Percentiles rank a stretch among this genome's conserved stretches.
These are phyloP conservation scores for Nebria ingens DNA, from an alignment of 1,140 invertebrate genomes.

Conservation along the genomic window DNA sequence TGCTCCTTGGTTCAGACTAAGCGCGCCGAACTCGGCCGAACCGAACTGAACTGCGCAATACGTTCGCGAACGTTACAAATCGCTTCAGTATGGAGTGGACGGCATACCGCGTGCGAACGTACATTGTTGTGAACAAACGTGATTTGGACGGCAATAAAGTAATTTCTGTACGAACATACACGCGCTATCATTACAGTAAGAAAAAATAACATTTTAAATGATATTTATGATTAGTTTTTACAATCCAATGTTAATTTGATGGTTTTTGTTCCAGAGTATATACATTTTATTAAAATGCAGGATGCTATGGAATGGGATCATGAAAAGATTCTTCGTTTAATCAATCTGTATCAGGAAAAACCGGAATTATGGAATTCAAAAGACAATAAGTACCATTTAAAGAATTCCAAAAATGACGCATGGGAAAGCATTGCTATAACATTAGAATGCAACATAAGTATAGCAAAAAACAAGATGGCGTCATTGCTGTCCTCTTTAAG, in stretches of 20 bases:
- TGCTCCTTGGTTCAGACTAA: no score
- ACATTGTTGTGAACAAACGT: background rate
- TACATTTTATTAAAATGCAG: no score
- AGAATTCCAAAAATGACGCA: constrained; percentile 10
- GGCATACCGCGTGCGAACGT: background rate
- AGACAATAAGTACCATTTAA: constrained; percentile 10
- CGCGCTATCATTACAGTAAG: background rate
- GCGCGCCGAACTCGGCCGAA: background rate
- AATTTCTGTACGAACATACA: background rate
- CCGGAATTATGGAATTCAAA: constrained; percentile 11
- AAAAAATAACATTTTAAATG: no score
- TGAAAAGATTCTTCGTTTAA: constrained; percentile 1
- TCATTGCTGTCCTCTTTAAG: constrained; percentile 7
- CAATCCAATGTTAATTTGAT: no score
- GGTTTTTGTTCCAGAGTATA: no score
- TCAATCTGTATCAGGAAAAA: constrained; percentile 5
- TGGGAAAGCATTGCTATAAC: constrained; percentile 4
- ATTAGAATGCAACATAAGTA: background rate
- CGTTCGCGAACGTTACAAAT: background rate
- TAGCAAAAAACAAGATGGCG: constrained; percentile 4
- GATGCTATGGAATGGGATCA: constrained; percentile 2
- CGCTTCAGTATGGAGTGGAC: background rate
- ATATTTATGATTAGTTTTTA: background rate
- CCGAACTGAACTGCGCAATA: background rate
- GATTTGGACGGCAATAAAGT: background rate